Base-by-base conservation (phyloP, 2,797 vertebrate genomes). In the Pyrrhura leucotis region DNA sequence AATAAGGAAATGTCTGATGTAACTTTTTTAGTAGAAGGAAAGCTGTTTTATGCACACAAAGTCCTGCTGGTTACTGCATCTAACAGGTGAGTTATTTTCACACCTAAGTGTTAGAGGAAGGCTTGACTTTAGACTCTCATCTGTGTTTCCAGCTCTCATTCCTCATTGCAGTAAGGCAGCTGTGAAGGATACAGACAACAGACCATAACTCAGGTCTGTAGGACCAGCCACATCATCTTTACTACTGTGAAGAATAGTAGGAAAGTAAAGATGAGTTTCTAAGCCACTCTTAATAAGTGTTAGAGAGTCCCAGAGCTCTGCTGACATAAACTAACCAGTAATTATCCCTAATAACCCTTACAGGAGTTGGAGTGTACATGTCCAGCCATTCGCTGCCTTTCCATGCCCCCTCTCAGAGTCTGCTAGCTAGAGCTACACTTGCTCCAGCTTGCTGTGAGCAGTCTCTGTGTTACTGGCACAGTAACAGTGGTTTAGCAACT, bases 1-100 rank as follows among this genome's bases (percentile, higher is more conserved):
- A 99, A 99, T 93, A 98, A 98, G 81, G 99, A 99, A 92, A 99
- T 99, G 99, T 99, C 99, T 1, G 99, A 99, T 15, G 99, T 99
- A 48, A 99, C 98, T 7, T 99, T 99, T 96, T 65, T 99, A 26
- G 98, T 99, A 76, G 99, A 99, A 96, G 99, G 99, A 62, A 99
- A 98, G 82, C 98, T 99, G 1, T 99, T 99, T 58, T 99, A 99
- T 42, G 99, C 98, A 58, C 99, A 99, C 97, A 99, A 98, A 96
- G 99, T 99, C 75, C 98, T 99, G 81, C 98, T 99, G 96, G 99
- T 99, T 92, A 99, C 99, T 1, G 99, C 99, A 3, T 99, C 99
- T 3, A 99, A 99, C 96, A 98, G 98, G 99, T 99, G 96, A 97
- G 98, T 89, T 6, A 26, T 40, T 54, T 37, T 18, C 31, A 6